Base-by-base conservation (phyloP, 2,888 invertebrate genomes). In the Sphaerophoria rueppellii region DNA sequence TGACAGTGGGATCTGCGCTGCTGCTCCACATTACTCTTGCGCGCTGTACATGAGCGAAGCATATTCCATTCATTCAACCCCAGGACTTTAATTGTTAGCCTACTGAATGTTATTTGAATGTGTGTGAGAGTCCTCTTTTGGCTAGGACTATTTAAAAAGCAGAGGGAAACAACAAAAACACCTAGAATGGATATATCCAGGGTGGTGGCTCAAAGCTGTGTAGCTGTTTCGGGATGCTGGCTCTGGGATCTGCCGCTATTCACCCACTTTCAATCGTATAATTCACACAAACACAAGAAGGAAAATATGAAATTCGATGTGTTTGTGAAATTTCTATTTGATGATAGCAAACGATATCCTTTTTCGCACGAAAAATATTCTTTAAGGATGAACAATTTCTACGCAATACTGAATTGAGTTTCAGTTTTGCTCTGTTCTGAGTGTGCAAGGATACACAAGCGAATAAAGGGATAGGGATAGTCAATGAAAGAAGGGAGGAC, bases 1-100 rank as follows among this genome's bases (percentile, higher is more conserved):
- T 60, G 40, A 24, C 24, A 24, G 24, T 24, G 65, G 54, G 58
- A 78, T 50, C 69, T 55, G 83, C 85, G 81, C 85, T 77, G 73
- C 70, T 85, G 85, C 81, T 85, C 81, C 63, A 85, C 55, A 85
- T 81, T 81, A 76, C 81, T 24, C 24, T 81, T 85, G 85, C 77
- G 85, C 85, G 73, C 57, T 76, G 54, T 73, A 80, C 69, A 85
- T 70, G 72, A 81, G 76, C 76, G 72, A 81, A 24, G 72, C 76
- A 73, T 73, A 57, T 81, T 81, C 76, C 81, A 85, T 85, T 85
- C 85, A 85, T 85, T 85, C 85, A 85, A 81, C 73, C 76, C 81
- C 81, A 85, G 81, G 76, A 81, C 73, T 72, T 48, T 77, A 75
- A 69, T 76, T 69, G 76, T 81, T 69, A 80, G 80, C 67, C 54